A percentile compares a stretch with the other conserved stretches of the same genome.
phyloP scores from a whole-genome alignment of 2,888 invertebrate species.

The Eilema sororculum region DNA sequence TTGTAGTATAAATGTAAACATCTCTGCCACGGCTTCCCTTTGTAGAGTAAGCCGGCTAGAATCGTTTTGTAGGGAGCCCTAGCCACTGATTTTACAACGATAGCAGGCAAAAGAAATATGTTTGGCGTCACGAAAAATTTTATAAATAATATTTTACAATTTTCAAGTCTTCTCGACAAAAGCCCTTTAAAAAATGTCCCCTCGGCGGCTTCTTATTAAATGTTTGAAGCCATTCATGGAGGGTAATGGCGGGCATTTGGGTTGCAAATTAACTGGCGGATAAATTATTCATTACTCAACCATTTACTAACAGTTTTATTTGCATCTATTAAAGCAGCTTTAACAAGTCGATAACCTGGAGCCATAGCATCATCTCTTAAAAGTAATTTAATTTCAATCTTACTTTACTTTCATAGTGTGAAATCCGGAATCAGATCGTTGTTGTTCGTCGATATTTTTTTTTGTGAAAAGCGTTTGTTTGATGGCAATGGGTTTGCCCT shows the following conservation, averaged over 20 bases:
- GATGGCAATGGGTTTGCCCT: too few species aligned
- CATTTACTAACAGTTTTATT: slow-evolving; percentile 42
- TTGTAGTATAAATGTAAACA: too few species aligned
- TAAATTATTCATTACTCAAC: slow-evolving; percentile 46
- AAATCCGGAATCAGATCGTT: too few species aligned
- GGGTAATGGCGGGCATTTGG: slow-evolving; percentile 37
- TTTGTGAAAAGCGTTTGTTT: too few species aligned
- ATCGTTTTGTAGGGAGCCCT: background rate
- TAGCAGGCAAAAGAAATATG: background rate
- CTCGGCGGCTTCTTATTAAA: slow-evolving; percentile 18
- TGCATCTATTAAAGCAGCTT: slow-evolving; percentile 35
- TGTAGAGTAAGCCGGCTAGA: too few species aligned
- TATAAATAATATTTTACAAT: background rate
- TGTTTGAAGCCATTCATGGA: slow-evolving; percentile 32
- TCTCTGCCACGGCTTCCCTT: too few species aligned
- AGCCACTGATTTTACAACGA: background rate
- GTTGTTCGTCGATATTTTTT: too few species aligned
- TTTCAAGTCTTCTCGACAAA: slow-evolving; percentile 5
- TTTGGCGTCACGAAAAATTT: background rate
- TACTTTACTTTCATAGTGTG: too few species aligned
- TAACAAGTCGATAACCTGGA: too few species aligned
- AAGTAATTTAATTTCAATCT: too few species aligned
- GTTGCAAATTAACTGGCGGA: slow-evolving; percentile 46
- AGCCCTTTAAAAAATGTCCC: slow-evolving; percentile 12
- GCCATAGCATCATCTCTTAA: too few species aligned